phyloP scores from a whole-genome alignment of 2,888 invertebrate species.

The Apotomis turbidana region DNA sequence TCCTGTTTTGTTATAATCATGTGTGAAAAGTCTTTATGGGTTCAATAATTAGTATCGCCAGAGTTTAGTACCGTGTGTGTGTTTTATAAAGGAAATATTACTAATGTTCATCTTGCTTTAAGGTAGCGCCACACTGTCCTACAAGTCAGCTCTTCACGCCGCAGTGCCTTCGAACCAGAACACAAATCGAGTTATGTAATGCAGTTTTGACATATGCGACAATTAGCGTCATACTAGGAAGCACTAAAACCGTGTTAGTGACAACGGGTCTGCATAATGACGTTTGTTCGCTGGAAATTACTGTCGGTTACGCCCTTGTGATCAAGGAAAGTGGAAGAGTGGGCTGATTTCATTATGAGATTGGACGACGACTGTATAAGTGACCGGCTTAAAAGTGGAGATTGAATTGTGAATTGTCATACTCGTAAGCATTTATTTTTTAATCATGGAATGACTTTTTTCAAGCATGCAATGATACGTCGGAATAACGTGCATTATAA shows the following conservation, averaged over 20 bases:
- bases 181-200: constrained; percentile 30
- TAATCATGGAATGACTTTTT: too few relatives aligned
- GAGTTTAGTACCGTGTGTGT: too few relatives aligned
- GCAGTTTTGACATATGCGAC: constrained; percentile 37
- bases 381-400: constrained; percentile 9
- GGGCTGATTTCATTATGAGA: constrained; percentile 14
- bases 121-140: neutral
- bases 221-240: constrained; percentile 37
- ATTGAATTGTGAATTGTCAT: constrained; percentile 1
- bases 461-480: too few relatives aligned
- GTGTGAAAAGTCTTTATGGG: too few relatives aligned
- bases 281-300: neutral
- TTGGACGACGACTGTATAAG: constrained; percentile 1
- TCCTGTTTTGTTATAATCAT: too few relatives aligned
- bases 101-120: too few relatives aligned
- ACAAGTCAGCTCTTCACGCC: neutral
- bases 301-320: constrained; percentile 4
- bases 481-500: too few relatives aligned
- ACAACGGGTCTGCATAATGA: constrained; percentile 5
- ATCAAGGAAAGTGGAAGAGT: too few relatives aligned
- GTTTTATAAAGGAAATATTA: too few relatives aligned
- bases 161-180: constrained; percentile 1
- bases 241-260: constrained; percentile 30
- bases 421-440: neutral
- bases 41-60: too few relatives aligned